phyloP scores from a whole-genome alignment of 2,113 vertebrate genomes.

The Protobothrops flavoviridis region DNA sequence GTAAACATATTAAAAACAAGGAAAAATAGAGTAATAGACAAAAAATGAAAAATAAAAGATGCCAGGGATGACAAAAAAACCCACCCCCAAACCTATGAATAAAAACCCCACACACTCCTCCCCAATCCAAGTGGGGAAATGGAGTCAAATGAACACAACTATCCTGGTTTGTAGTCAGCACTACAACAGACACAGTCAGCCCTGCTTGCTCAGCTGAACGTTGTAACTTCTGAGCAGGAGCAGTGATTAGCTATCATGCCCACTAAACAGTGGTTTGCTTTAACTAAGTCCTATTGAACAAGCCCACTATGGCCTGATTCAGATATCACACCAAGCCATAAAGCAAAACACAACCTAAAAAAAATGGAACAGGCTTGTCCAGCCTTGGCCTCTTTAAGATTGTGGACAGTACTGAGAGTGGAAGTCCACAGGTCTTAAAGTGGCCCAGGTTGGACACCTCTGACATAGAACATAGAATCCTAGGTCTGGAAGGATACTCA shows the following conservation, averaged over 20 bases:
- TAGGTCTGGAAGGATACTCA: neutral
- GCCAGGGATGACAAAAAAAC: neutral
- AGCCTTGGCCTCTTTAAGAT: neutral
- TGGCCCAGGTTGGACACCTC: neutral
- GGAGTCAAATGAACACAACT: neutral
- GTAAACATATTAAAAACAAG: neutral
- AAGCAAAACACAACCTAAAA: neutral
- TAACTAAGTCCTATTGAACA: neutral
- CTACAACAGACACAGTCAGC: neutral
- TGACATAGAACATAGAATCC: neutral
- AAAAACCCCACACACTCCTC: neutral
- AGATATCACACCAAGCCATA: neutral
- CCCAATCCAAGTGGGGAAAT: neutral
- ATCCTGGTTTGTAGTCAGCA: neutral
- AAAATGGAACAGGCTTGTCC: neutral
- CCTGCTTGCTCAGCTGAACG: neutral
- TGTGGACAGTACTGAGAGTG: neutral
- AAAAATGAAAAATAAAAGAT: neutral
- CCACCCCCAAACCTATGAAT: neutral
- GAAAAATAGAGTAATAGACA: neutral
- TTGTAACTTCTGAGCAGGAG: neutral
- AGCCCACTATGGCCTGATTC: neutral
- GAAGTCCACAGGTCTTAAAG: neutral
- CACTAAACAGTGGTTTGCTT: neutral
- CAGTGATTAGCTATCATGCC: neutral